Conservation (phyloP, 2,113 vertebrate genomes). For the sheep (Ovis aries) region ARS-UI_Ramb_v3.0 NC_056054.1:68052001-68052500, state of each 20-base stretch:
- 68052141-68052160: neutral
- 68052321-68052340: neutral
- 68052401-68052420: neutral
- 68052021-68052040: neutral
- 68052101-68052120: neutral
- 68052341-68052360: neutral
- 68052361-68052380: neutral
- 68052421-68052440: neutral
- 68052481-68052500: neutral
- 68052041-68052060: neutral
- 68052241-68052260: neutral
- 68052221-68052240: neutral
- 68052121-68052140: neutral
- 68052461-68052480: neutral
- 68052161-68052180: neutral
- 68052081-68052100: neutral
- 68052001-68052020: neutral
- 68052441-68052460: neutral
- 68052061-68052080: neutral
- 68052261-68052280: neutral
- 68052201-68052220: neutral
- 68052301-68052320: neutral
- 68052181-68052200: neutral
- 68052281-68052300: neutral
- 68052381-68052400: neutral